Evolutionary conservation across 2,888 invertebrate species (phyloP), one percentile per base, ranked within the genome.

Genomic region (Hyles lineata): DNA sequence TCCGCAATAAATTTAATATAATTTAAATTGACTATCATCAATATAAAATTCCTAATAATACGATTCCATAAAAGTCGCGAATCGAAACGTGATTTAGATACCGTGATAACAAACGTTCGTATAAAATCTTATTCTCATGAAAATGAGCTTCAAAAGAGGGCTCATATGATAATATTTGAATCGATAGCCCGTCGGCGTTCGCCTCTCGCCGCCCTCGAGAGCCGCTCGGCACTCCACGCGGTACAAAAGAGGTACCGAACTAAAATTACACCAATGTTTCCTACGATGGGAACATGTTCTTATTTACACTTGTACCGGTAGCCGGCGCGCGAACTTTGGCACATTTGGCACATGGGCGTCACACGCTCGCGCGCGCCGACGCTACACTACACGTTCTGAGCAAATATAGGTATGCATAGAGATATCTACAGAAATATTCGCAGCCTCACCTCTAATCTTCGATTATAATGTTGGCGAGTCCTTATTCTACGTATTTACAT

Each of bases 371-470:
- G 87, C 86, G 85, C 86, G 85, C 85, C 81, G 84, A 83, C 85
- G 80, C 80, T 86, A 83, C 79, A 89, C 93, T 91, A 92, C 88
- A 84, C 86, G 84, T 87, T 90, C 93, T 94, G 94, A 94, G 94
- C 94, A 94, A 94, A 92, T 93, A 90, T 94, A 94, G 94, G 93
- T 92, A 94, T 94, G 93, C 92, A 89, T 86, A 89, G 85, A 85
- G 77, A 84, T 88, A 84, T 93, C 93, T 93, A 94, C 91, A 92
- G 87, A 90, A 89, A 89, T 87, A 85, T 86, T 87, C 83, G 86
- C 88, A 87, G 84, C 86, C 82, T 88, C 89, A 84, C 84, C 88
- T 85, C 87, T 85, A 86, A 84, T 88, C 83, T 83, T 86, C 83
- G 85, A 89, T 91, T 91, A 90, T 80, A 88, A 85, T 89, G 90